Conservation (phyloP, 1,140 invertebrate genomes). For the Trachelipus rathkii region DNA sequence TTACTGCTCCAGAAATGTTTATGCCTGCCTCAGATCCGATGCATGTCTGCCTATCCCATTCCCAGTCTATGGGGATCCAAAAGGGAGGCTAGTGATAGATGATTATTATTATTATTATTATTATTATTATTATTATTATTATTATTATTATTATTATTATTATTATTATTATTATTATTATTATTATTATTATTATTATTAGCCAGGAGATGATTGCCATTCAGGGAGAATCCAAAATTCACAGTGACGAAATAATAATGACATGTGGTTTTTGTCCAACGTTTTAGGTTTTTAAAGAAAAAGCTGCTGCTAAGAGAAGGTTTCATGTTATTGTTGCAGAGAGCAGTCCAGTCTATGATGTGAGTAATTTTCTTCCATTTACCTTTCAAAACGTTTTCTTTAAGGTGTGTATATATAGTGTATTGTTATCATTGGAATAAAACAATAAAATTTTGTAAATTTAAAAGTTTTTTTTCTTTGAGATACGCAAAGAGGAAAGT, state of each 20-base stretch:
- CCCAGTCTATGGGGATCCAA: no score
- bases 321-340: slow-evolving; percentile 86
- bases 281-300: slow-evolving; percentile 78
- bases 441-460: no score
- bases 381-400: no score
- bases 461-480: no score
- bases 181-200: slow-evolving; percentile 23
- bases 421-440: no score
- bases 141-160: background rate
- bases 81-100: background rate
- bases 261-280: slow-evolving; percentile 77
- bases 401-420: no score
- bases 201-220: slow-evolving; percentile 75
- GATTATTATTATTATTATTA: background rate
- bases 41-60: no score
- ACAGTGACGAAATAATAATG: slow-evolving; percentile 85
- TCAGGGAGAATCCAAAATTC: slow-evolving; percentile 82
- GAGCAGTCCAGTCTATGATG: slow-evolving; percentile 66
- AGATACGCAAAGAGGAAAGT: no score
- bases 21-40: no score
- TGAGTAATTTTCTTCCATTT: slow-evolving; percentile 12
- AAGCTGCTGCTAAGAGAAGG: slow-evolving; percentile 65
- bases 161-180: background rate
- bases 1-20: no score
- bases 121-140: background rate